Conservation (phyloP, 1,140 invertebrate genomes). For the Sesamia nonagrioides region DNA sequence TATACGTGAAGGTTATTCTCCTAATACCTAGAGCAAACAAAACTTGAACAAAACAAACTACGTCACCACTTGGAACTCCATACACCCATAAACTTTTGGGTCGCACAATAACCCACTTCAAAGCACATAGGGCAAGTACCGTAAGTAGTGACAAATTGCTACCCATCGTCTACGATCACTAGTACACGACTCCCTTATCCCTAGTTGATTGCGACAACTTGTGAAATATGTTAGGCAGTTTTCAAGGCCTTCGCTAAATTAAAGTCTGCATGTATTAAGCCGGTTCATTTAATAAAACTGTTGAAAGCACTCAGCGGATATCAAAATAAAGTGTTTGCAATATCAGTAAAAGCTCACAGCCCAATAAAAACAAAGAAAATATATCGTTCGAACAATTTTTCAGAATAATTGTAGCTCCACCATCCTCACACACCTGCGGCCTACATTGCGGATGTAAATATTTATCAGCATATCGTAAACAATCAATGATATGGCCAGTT, state of each 20-base stretch:
- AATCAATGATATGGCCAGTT: conserved; percentile 31
- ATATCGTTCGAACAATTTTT: conserved; percentile 5
- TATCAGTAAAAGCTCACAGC: not conserved
- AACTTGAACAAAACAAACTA: conserved; percentile 21
- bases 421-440: conserved; percentile 1
- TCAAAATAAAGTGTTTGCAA: conserved; percentile 13
- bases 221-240: conserved; percentile 31
- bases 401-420: conserved; percentile 26
- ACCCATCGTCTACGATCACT: conserved; percentile 11
- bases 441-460: not conserved
- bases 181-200: conserved; percentile 2
- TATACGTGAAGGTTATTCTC: conserved; percentile 15
- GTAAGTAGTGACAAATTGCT: conserved; percentile 43
- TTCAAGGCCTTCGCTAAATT: conserved; percentile 1
- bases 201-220: conserved; percentile 29
- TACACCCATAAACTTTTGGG: conserved; percentile 43
- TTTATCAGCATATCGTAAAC: conserved; percentile 9
- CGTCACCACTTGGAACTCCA: conserved; percentile 33
- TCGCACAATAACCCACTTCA: conserved; percentile 29
- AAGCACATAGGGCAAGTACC: conserved; percentile 23
- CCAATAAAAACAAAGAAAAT: not conserved
- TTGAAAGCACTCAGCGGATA: not conserved
- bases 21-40: conserved; percentile 21
- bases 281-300: not conserved
- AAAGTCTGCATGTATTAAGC: not conserved